Evolutionary conservation across 64 coral and sea anemone genomes (phyloP).

Genomic region (Stylophora pistillata): DNA sequence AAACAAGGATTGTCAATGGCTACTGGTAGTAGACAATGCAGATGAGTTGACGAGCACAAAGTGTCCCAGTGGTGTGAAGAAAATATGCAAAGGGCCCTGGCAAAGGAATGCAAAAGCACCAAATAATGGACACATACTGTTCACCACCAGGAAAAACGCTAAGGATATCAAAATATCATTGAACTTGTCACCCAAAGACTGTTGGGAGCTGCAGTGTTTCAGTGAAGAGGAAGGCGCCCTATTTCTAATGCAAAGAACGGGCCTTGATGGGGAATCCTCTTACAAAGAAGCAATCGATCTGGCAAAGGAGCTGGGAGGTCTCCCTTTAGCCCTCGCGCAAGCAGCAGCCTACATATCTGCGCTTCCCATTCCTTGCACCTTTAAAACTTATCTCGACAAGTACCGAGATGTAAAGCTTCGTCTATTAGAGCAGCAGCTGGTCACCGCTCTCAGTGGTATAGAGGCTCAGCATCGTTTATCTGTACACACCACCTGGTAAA

Average conservation of each 20-base stretch:
- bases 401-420: not conserved
- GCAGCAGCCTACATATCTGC: slow-evolving; percentile 54
- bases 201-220: slow-evolving; percentile 17
- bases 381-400: slow-evolving; percentile 14
- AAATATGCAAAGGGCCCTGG: slow-evolving; percentile 31
- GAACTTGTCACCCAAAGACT: not conserved
- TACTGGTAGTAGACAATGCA: slow-evolving; percentile 48
- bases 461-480: slow-evolving; percentile 48
- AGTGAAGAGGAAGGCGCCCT: slow-evolving; percentile 29
- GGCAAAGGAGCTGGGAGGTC: slow-evolving; percentile 25
- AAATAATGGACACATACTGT: slow-evolving; percentile 37
- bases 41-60: slow-evolving; percentile 17
- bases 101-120: not conserved
- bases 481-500: slow-evolving; percentile 54
- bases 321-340: slow-evolving; percentile 50
- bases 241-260: slow-evolving; percentile 26
- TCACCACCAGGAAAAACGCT: slow-evolving; percentile 32
- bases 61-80: slow-evolving; percentile 8
- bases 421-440: slow-evolving; percentile 6
- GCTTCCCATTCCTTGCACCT: slow-evolving; percentile 28
- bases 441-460: slow-evolving; percentile 21
- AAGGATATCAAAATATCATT: not conserved
- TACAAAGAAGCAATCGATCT: slow-evolving; percentile 9
- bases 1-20: not conserved
- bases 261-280: not conserved